Evolutionary conservation across 1,140 invertebrate genomes (phyloP).

Genomic region (Sitobion miscanthi): DNA sequence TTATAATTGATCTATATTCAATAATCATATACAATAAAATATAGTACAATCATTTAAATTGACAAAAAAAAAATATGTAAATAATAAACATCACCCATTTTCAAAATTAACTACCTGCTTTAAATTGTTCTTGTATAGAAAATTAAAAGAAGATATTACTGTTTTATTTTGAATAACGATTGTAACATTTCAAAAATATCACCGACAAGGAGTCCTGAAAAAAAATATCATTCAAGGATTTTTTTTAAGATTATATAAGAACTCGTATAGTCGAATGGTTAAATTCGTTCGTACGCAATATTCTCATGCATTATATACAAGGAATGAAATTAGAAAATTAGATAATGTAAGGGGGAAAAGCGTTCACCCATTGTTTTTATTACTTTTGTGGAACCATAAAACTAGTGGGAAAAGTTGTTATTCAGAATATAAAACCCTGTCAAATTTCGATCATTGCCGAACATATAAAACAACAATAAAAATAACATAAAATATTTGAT

Average conservation of each 20-base stretch:
- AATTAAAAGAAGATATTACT: not conserved
- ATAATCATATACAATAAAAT: not conserved
- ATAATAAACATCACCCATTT: not conserved
- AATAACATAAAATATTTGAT: constrained; percentile 50
- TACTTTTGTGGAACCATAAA: constrained; percentile 42
- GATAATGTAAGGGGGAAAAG: constrained; percentile 1
- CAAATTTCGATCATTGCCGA: constrained; percentile 54
- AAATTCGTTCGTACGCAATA: not conserved
- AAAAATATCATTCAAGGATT: not conserved
- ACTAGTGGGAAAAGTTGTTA: constrained; percentile 44
- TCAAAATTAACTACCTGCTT: not conserved
- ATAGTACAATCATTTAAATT: not conserved
- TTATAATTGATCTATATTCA: not conserved
- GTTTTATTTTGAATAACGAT: not conserved
- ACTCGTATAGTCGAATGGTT: not conserved
- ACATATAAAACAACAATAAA: constrained; percentile 50
- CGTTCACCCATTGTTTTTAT: constrained; percentile 49
- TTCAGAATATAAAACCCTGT: constrained; percentile 44
- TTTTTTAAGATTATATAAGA: not conserved
- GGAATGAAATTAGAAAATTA: constrained; percentile 25
- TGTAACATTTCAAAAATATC: not conserved
- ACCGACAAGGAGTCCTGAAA: not conserved
- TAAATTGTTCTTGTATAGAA: not conserved
- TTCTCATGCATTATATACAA: not conserved
- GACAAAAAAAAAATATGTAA: not conserved